A percentile compares a stretch with the other conserved stretches of the same genome.
Evolutionary conservation across 2,797 vertebrate genomes (phyloP).

Genomic region (Epinephelus awoara): DNA sequence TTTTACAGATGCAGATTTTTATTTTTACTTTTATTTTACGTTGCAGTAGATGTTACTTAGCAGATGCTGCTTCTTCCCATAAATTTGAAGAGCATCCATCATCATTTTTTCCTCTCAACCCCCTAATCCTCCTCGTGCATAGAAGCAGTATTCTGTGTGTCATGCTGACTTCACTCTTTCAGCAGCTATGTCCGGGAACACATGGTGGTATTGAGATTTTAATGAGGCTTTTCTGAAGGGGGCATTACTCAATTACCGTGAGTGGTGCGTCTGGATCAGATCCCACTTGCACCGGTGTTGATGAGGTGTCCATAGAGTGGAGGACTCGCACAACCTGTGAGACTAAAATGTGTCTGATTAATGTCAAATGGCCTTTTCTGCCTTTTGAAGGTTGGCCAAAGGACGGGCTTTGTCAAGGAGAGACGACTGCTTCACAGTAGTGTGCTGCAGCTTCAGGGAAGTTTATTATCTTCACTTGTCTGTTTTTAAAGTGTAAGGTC

Average conservation of each 20-base stretch:
- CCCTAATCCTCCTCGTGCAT: background rate
- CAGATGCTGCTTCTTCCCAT: conserved; percentile 12
- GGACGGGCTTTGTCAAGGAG: conserved; percentile 36
- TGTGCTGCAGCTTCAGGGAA: background rate
- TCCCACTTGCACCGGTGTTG: conserved; percentile 45
- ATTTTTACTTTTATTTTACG: background rate
- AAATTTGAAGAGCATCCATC: conserved; percentile 23
- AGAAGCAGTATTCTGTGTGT: conserved; percentile 43
- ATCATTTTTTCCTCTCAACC: conserved; percentile 27
- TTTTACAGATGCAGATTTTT: conserved; percentile 49
- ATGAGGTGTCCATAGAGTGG: conserved; percentile 44
- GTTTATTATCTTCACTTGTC: conserved; percentile 25
- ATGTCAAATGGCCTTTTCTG: conserved; percentile 52
- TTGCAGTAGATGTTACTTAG: conserved; percentile 4
- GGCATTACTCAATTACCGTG: conserved; percentile 76
- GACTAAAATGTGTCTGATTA: conserved; percentile 48
- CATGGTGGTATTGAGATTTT: conserved; percentile 74
- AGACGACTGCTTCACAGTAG: background rate
- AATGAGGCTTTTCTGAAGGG: conserved; percentile 81
- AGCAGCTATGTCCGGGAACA: conserved; percentile 70
- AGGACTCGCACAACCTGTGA: conserved; percentile 45
- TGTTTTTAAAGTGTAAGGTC: conserved; percentile 14
- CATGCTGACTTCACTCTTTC: conserved; percentile 70
- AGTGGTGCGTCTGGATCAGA: conserved; percentile 76
- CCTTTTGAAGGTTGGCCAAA: conserved; percentile 65